Conservation (phyloP, 2,888 invertebrate genomes). For the Eueremaeus valkanovi region DNA sequence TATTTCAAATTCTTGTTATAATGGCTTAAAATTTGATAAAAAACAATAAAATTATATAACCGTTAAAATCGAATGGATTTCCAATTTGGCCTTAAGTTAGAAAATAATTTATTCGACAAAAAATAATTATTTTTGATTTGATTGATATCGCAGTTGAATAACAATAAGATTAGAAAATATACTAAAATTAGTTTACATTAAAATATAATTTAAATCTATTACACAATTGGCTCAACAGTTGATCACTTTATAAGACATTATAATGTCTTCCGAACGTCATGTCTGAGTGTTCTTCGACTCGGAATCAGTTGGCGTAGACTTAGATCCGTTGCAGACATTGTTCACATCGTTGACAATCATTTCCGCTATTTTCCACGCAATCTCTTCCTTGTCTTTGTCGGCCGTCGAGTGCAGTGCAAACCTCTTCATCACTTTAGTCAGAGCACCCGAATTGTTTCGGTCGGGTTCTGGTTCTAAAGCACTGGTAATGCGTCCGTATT, state of each 20-base stretch:
- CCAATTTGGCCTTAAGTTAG: background rate
- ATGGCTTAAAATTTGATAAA: no score
- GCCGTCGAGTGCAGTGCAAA: slow-evolving; percentile 6
- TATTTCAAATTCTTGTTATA: no score
- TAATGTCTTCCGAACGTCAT: no score
- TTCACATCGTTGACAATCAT: slow-evolving; percentile 96
- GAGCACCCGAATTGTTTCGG: slow-evolving; percentile 43
- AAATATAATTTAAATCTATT: background rate
- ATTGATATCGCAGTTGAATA: background rate
- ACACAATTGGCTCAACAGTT: background rate
- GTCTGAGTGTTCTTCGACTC: background rate
- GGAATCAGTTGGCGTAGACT: background rate
- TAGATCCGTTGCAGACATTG: background rate
- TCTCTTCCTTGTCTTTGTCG: slow-evolving; percentile 66
- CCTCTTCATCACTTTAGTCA: slow-evolving; percentile 34
- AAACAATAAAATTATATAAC: no score
- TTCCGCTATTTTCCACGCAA: slow-evolving; percentile 95
- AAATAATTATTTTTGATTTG: background rate
- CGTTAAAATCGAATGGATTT: no score
- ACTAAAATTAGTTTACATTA: background rate
- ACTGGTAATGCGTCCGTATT: slow-evolving; percentile 83
- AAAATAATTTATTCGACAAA: background rate
- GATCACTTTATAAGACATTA: background rate
- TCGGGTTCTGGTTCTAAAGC: slow-evolving; percentile 67
- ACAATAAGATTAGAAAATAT: background rate